Conservation (phyloP, 2,797 vertebrate species). For the Fundulus diaphanus region DNA sequence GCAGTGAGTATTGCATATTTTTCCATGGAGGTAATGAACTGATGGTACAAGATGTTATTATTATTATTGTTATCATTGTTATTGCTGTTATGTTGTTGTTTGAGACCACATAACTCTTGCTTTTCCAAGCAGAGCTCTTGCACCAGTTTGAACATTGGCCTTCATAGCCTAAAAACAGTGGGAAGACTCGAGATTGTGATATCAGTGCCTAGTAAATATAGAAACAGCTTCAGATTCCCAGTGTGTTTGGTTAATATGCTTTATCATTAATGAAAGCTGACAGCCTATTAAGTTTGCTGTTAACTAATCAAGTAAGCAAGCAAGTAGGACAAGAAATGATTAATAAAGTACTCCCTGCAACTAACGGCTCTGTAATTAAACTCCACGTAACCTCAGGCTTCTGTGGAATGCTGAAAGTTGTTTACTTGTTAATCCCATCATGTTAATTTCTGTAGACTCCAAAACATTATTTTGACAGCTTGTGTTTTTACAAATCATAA, state of each 20-base stretch:
- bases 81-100: too few relatives aligned
- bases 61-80: too few relatives aligned
- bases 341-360: background rate
- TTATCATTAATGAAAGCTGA: slow-evolving; percentile 8
- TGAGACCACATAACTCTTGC: too few relatives aligned
- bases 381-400: background rate
- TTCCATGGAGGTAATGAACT: background rate
- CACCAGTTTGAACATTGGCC: background rate
- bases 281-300: background rate
- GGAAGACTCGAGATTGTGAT: background rate
- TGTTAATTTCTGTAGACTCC: background rate
- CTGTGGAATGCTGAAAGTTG: background rate
- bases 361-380: background rate
- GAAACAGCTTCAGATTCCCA: background rate
- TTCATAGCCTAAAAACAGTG: background rate
- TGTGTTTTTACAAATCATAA: slow-evolving; percentile 2
- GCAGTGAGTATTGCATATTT: background rate
- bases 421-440: background rate
- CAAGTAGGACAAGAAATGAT: slow-evolving; percentile 1
- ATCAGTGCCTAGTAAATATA: background rate
- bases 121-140: background rate
- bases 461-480: slow-evolving; percentile 5
- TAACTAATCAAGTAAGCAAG: slow-evolving; percentile 5
- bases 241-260: background rate
- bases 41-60: background rate